Evolutionary conservation across 37 sponge, comb jelly and placozoan species (phyloP), one percentile per base, ranked within the genome.

Genomic region (Axinella damicornis): DNA sequence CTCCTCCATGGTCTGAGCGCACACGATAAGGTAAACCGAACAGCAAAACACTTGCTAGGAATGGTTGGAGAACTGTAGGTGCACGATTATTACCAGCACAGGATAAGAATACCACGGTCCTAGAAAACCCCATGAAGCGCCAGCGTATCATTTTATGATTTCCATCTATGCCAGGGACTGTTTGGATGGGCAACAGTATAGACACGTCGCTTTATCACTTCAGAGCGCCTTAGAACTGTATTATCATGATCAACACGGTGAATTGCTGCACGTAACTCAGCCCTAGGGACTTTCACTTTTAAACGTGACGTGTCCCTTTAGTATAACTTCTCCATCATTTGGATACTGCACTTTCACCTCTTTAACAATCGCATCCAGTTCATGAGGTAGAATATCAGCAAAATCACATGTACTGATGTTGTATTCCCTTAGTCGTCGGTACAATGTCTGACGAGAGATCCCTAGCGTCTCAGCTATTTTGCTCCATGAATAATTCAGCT

Each of bases 81-180:
- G n/a, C n/a, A n/a, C n/a, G n/a, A n/a, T n/a, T n/a, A n/a, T n/a
- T n/a, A n/a, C n/a, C n/a, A n/a, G n/a, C n/a, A n/a, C n/a, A n/a
- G n/a, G n/a, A n/a, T n/a, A n/a, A n/a, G n/a, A n/a, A n/a, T n/a
- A n/a, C n/a, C n/a, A n/a, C n/a, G n/a, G n/a, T n/a, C n/a, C n/a
- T n/a, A n/a, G n/a, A n/a, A n/a, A n/a, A n/a, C n/a, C n/a, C n/a
- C n/a, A 84, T 55, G 33, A 84, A 64, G 6, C 65, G 39, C 77
- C 77, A 84, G 55, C 68, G 36, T 19, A 88, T 74, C 22, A 88
- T 40, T 71, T 82, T 88, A 52, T 88, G 89, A 64, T 88, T 74
- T 2, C 83, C 71, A 52, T 87, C 88, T 2, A 41, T 87, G 88
- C 76, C 88, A 73, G 16, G 81, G 31, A 36, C 68, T 39, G 34